Percentiles rank a stretch among this genome's conserved stretches.
phyloP scores from a whole-genome alignment of 1,140 invertebrate genomes.

The Vollenhovia emeryi region DNA sequence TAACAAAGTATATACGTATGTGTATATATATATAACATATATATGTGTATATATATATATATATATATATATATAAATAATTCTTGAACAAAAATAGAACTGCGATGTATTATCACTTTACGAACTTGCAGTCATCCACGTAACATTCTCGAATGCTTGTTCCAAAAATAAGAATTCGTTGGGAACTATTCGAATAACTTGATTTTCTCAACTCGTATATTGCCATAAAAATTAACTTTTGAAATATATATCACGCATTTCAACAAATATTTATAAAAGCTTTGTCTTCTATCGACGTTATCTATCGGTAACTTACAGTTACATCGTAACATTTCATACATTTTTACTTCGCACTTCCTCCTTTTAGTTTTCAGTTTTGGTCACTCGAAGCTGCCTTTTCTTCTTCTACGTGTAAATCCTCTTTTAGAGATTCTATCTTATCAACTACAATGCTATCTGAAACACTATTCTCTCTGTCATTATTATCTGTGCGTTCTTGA shows the following conservation, averaged over 20 bases:
- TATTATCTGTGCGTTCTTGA: conserved; percentile 28
- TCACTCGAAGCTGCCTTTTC: neutral
- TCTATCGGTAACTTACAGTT: conserved; percentile 41
- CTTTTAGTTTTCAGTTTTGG: neutral
- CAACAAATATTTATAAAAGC: conserved; percentile 57
- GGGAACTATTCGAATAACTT: conserved; percentile 22
- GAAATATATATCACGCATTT: conserved; percentile 45
- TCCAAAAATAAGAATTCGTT: conserved; percentile 42
- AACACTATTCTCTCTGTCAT: neutral
- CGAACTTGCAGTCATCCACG: neutral
- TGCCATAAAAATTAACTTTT: conserved; percentile 53
- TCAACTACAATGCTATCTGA: conserved; percentile 31
- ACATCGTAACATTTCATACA: conserved; percentile 41
- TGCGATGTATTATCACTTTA: conserved; percentile 1
- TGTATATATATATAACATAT: neutral
- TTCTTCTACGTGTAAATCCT: neutral
- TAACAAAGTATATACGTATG: conserved; percentile 14
- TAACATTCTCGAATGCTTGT: conserved; percentile 19
- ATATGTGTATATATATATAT: neutral
- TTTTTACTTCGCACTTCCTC: neutral
- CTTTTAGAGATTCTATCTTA: conserved; percentile 44
- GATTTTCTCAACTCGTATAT: conserved; percentile 36
- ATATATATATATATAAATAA: neutral
- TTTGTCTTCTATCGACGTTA: conserved; percentile 26
- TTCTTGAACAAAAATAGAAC: conserved; percentile 40